Evolutionary conservation across 2,888 invertebrate species (phyloP), one percentile per base, ranked within the genome.

Genomic region (Lepetodrilus schrolli): DNA sequence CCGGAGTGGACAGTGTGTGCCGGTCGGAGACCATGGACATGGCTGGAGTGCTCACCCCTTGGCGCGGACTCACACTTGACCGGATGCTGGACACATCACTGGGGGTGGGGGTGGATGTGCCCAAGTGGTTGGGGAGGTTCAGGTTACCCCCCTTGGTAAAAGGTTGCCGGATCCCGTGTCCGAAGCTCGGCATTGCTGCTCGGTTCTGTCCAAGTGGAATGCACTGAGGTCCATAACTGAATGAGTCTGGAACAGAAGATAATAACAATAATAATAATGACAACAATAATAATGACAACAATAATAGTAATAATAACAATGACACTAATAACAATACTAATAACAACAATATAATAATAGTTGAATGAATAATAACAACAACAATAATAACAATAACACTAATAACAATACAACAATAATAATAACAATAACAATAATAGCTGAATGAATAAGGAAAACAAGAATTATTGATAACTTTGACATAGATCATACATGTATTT

Each of bases 31-130:
- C 76, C 1, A 75, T 30, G 36, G 79, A 70, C 71, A 81, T 66
- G 10, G 82, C 76, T n/a, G 85, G 82, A 4, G 86, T 84, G 74
- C 78, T 78, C n/a, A 80, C 77, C 47, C 74, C 76, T n/a, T 78
- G 73, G 1, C 77, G 78, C 10, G 73, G 78, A 74, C 80, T 74
- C 34, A 75, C 81, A 74, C 74, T 81, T 34, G 79, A 82, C 58
- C 82, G 79, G 51, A 87, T 87, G 65, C 83, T 87, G 50, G 88
- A 87, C 23, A 86, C 76, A 58, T 88, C 88, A 77, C 86, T 88
- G 0, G 86, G 87, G 3, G 88, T 87, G 3, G 87, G 87, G 0
- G 87, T 86, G 69, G 84, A 83, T 4, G 83, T 86, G 74, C 86
- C 84, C 21, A 85, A 77, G 71, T 78, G 82, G 48, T 81, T 81